phyloP scores from a whole-genome alignment of 2,797 vertebrate species.

The Enoplosus armatus region DNA sequence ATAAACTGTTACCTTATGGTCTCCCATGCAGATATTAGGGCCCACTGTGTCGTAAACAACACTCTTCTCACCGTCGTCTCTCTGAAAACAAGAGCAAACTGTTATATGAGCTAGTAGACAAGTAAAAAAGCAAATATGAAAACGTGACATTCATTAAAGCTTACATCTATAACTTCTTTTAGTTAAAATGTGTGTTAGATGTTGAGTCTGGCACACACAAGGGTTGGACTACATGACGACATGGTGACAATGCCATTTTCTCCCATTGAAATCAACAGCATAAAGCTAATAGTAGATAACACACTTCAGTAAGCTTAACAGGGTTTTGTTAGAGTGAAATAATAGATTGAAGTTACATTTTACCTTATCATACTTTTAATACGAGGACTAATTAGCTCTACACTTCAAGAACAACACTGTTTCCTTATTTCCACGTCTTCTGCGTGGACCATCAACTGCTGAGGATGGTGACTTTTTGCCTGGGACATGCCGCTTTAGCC shows the following conservation, averaged over 20 bases:
- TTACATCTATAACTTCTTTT: neutral
- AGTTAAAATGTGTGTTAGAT: neutral
- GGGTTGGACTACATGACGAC: neutral
- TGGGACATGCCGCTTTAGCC: neutral
- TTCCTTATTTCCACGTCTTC: neutral
- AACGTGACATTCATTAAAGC: neutral
- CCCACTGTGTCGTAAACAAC: conserved; percentile 86
- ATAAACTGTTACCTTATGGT: conserved; percentile 86
- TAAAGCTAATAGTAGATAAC: neutral
- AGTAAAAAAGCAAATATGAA: neutral
- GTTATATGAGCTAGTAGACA: neutral
- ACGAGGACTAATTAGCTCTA: neutral
- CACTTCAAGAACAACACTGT: neutral
- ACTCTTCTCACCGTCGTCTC: conserved; percentile 61
- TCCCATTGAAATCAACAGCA: neutral
- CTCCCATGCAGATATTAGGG: conserved; percentile 88
- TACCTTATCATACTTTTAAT: neutral
- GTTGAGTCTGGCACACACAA: neutral
- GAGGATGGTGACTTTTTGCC: neutral
- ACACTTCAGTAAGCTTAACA: neutral
- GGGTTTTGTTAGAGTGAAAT: neutral
- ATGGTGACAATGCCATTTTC: too few species aligned
- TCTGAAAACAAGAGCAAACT: conserved; percentile 65
- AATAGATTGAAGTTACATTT: neutral
- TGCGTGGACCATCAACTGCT: neutral